Evolutionary conservation across 2,888 invertebrate species (phyloP), one percentile per base, ranked within the genome.

Genomic region (Polydrusus pterygomalis): DNA sequence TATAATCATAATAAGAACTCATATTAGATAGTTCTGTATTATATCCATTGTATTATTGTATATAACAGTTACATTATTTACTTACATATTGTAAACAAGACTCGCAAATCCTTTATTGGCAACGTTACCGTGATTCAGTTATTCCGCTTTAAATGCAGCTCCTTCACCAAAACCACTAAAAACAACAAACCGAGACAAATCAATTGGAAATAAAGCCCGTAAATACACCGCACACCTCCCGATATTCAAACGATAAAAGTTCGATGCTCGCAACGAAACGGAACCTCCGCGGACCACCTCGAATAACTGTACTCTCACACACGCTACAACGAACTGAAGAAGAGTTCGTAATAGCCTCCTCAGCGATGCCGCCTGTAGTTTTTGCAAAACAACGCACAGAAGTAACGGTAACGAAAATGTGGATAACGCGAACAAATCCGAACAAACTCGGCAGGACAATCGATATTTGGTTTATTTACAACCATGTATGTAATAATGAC

Each of bases 301-400:
- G 64, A 74, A 65, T 75, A 75, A 75, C 75, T 75, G 75, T 75
- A 75, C 75, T 67, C 75, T 49, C 43, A 75, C 75, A 75, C 71
- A 71, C 71, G 49, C 75, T 67, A 67, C 70, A 67, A 60, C 75
- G 58, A 75, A 75, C 75, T 74, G 74, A 74, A 74, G 74, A 74
- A 70, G 75, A 75, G 75, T 75, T 71, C 49, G 51, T 75, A 58
- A 71, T 70, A 71, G 70, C 70, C 68, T 75, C 75, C 67, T 68
- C 68, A n/a, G 49, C 71, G 75, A 43, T 49, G 70, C 72, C 38
- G 56, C 38, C 51, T 6, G 65, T 17, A 72, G 65, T 72, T 72
- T 72, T 72, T 45, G 72, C 72, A 58, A 60, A 34, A 17, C 58
- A 60, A 38, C 17, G 38, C 38, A 38, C 47, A 49, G 34, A 64